phyloP scores from a whole-genome alignment of 2,888 invertebrate genomes.

The Leptura quadrifasciata region DNA sequence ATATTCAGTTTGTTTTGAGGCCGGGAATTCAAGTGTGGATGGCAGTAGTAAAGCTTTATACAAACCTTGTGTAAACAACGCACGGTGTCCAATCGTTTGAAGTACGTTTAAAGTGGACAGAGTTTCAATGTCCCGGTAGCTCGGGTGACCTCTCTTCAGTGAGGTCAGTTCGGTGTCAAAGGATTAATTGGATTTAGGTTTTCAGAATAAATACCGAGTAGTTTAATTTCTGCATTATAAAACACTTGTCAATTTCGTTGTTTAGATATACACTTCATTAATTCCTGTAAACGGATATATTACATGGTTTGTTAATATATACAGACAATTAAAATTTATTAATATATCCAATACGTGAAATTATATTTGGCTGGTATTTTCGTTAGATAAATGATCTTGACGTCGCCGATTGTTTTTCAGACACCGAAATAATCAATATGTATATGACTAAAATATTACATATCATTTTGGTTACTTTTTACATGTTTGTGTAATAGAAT shows the following conservation, averaged over 20 bases:
- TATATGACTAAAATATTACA: no score
- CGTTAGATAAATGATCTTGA: no score
- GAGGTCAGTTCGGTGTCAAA: constrained; percentile 60
- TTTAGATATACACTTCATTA: constrained; percentile 24
- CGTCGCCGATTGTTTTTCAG: no score
- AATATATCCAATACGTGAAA: no score
- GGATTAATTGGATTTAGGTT: constrained; percentile 60
- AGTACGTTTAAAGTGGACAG: constrained; percentile 60
- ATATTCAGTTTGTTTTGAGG: constrained; percentile 51
- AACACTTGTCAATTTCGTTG: constrained; percentile 4
- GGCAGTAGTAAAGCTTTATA: constrained; percentile 42
- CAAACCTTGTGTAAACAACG: constrained; percentile 59
- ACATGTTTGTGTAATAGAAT: no score
- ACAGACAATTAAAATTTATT: no score
- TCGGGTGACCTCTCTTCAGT: constrained; percentile 53
- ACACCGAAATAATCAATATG: no score
- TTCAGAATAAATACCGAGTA: constrained; percentile 52
- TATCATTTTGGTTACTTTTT: no score
- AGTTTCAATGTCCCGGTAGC: constrained; percentile 55
- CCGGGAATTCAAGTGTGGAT: constrained; percentile 48
- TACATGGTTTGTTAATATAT: no score
- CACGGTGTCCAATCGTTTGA: constrained; percentile 61
- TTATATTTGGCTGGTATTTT: no score
- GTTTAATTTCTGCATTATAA: constrained; percentile 31
- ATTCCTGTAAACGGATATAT: neutral